Evolutionary conservation across 1,140 invertebrate species (phyloP).

Genomic region (Chrysomallon squamiferum): DNA sequence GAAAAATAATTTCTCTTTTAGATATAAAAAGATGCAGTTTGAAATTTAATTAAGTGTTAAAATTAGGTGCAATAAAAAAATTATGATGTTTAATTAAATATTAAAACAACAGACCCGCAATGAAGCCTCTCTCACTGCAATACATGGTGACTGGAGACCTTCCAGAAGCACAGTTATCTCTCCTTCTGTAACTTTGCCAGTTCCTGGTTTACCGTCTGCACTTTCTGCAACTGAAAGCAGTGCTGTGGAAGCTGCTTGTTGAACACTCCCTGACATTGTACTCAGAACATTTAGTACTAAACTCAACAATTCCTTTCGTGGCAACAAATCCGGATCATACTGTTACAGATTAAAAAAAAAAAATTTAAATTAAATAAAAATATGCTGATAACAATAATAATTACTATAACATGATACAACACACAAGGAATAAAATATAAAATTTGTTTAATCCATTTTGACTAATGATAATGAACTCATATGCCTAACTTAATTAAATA

Average conservation of each 20-base stretch:
- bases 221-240: constrained; percentile 79
- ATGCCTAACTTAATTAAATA: no score
- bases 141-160: constrained; percentile 75
- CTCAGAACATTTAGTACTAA: constrained; percentile 82
- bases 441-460: no score
- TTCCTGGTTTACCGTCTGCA: constrained; percentile 69
- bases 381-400: no score
- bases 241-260: constrained; percentile 77
- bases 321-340: constrained; percentile 77
- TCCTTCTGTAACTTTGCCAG: constrained; percentile 70
- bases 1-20: no score
- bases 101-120: constrained; percentile 71
- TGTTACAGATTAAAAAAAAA: constrained; percentile 31
- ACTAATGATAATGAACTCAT: no score
- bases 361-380: not conserved
- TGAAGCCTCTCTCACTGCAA: constrained; percentile 81
- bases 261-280: constrained; percentile 72
- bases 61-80: no score
- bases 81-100: no score
- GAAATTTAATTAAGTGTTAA: no score
- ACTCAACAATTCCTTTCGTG: constrained; percentile 80
- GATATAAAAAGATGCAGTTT: no score
- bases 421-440: no score
- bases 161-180: constrained; percentile 81
- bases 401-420: no score